A percentile compares a stretch with the other conserved stretches of the same genome.
These are phyloP conservation scores for Anolis carolinensis DNA, from an alignment of 2,113 vertebrate species.

Conservation along the genomic window DNA sequence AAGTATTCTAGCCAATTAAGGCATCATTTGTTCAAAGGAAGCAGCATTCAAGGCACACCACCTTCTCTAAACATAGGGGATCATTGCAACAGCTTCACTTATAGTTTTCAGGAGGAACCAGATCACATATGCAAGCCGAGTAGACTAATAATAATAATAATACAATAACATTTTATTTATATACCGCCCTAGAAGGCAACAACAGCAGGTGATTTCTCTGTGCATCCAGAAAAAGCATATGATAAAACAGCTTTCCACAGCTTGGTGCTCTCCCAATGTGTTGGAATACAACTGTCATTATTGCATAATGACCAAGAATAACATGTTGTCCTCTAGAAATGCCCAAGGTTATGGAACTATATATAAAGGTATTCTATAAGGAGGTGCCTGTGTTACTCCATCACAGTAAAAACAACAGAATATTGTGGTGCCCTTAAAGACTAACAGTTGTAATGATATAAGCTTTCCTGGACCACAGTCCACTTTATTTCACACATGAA, in stretches of 20 bases:
- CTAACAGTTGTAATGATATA: neutral
- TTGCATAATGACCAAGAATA: neutral
- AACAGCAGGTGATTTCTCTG: too few relatives aligned
- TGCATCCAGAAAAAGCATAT: too few relatives aligned
- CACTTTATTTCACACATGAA: neutral
- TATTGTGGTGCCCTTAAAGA: neutral
- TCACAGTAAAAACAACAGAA: neutral
- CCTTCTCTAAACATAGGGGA: neutral
- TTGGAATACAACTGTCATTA: too few relatives aligned
- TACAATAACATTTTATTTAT: too few relatives aligned
- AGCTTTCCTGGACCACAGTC: neutral
- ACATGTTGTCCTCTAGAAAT: too few relatives aligned
- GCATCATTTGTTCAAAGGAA: constrained; percentile 1
- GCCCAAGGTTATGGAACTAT: neutral
- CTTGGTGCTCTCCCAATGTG: too few relatives aligned
- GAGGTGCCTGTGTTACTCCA: neutral
- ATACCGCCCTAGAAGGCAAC: too few relatives aligned
- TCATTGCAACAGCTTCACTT: neutral
- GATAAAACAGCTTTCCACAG: too few relatives aligned
- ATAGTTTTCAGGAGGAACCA: neutral
- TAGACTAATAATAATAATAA: neutral
- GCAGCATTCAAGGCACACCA: neutral
- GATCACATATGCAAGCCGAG: neutral
- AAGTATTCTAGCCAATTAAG: constrained; percentile 22
- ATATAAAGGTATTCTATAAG: neutral